phyloP scores from a whole-genome alignment of 2,113 vertebrate genomes.

The Charadrius vociferus region DNA sequence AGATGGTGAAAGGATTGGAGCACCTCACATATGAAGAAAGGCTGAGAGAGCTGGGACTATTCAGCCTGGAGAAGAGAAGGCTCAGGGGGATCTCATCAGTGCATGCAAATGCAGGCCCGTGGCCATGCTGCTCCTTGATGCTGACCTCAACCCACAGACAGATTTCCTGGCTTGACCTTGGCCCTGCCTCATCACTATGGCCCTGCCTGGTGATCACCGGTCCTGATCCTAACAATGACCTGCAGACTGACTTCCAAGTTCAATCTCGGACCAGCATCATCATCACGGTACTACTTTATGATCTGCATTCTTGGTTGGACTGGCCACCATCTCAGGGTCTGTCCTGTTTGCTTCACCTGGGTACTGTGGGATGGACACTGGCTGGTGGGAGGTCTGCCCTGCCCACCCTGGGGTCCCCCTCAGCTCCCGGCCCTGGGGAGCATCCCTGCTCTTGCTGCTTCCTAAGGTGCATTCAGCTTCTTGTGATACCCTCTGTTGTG shows the following conservation, averaged over 20 bases:
- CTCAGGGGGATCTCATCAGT: not conserved
- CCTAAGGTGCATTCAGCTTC: not conserved
- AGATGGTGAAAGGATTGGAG: not conserved
- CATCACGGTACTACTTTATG: not conserved
- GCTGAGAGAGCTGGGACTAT: not conserved
- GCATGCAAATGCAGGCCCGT: not conserved
- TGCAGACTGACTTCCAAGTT: not conserved
- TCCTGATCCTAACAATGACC: not conserved
- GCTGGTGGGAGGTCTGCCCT: not conserved
- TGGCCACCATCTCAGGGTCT: not conserved
- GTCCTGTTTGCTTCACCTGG: no score
- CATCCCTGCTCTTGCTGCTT: not conserved
- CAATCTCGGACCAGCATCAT: not conserved
- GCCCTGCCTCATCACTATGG: not conserved
- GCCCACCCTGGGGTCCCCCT: not conserved
- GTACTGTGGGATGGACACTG: no score
- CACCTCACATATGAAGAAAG: not conserved
- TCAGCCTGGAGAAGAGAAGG: not conserved
- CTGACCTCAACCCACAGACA: not conserved
- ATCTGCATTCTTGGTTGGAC: not conserved
- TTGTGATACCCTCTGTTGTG: not conserved
- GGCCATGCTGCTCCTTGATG: not conserved
- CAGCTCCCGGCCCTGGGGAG: accelerated
- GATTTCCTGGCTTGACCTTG: not conserved
- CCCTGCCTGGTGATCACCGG: not conserved